Evolutionary conservation across 2,113 vertebrate species (phyloP), one percentile per base, ranked within the genome.

Genomic region (Neolamprologus sp.): DNA sequence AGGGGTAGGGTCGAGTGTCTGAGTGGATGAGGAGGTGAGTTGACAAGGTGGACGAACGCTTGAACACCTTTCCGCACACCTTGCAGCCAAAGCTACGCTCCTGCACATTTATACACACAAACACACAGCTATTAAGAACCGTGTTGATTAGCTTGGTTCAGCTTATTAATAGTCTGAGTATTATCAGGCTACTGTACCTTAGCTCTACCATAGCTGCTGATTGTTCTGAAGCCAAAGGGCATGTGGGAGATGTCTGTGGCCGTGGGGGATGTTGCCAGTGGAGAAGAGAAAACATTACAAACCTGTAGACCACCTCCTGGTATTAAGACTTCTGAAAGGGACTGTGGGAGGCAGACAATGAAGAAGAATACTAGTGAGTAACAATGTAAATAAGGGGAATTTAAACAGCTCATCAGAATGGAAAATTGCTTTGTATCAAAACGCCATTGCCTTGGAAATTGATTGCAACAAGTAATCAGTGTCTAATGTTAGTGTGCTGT

Each of bases 11-110:
- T 40, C 97, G 71, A 0, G 95, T 97, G 96, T 97, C 96, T 0
- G 97, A 97, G 95, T 97, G 97, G 90, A 97, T 97, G 89, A 97
- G 96, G 40, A 96, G 91, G 87, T 97, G 96, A 0, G 94, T 96
- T 88, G 95, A 95, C 53, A 94, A 88, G 0, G 93, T 96, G 83
- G 96, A 96, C 1, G 95, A 97, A 60, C 95, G 90, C 90, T 96
- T 94, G 58, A 96, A 97, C 80, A 87, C 94, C 73, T 97, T 97
- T 5, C 95, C 95, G 23, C 95, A 95, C 82, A 96, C 96, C 68
- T 96, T 96, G 87, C 97, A 97, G 89, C 68, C 91, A 68, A 97
- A 97, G 87, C 93, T 96, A 2, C 96, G 93, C 63, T 96, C 96
- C 97, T 97, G 93, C 26, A 71, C 16, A 51, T 78, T 31, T 11